Evolutionary conservation across 2,888 invertebrate species (phyloP).

Genomic region (Agonopterix subpropinquella): DNA sequence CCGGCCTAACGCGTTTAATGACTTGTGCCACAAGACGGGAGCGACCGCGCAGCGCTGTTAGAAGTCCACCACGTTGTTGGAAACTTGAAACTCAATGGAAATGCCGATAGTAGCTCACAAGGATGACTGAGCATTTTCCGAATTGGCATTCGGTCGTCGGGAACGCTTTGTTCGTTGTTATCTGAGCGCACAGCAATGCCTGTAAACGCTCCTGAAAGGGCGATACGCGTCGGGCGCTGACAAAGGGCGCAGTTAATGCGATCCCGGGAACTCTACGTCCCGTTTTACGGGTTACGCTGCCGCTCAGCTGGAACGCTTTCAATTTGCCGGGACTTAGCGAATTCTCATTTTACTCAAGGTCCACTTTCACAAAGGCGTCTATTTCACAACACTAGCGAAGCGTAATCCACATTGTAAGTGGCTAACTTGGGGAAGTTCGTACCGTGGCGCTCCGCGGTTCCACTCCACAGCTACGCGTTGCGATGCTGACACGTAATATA

Average conservation of each 20-base stretch:
- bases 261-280: slow-evolving; percentile 20
- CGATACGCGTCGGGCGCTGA: slow-evolving; percentile 26
- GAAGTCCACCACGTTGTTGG: neutral
- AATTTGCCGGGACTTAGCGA: slow-evolving; percentile 50
- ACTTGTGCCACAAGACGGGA: too few relatives aligned
- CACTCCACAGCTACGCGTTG: neutral
- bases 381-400: slow-evolving; percentile 36
- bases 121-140: slow-evolving; percentile 47
- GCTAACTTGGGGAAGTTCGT: slow-evolving; percentile 10
- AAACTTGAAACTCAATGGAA: slow-evolving; percentile 19
- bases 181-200: slow-evolving; percentile 50
- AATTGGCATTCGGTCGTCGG: slow-evolving; percentile 39
- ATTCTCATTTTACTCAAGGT: slow-evolving; percentile 38
- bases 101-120: slow-evolving; percentile 31
- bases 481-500: slow-evolving; percentile 9
- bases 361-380: slow-evolving; percentile 42
- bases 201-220: slow-evolving; percentile 38
- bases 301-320: slow-evolving; percentile 46
- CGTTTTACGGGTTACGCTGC: slow-evolving; percentile 26
- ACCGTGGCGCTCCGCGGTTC: neutral
- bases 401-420: slow-evolving; percentile 32
- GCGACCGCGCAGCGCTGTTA: neutral
- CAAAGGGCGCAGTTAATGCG: slow-evolving; percentile 46
- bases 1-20: too few relatives aligned
- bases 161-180: slow-evolving; percentile 47